Conservation (phyloP, 2,113 vertebrate genomes). For the Lepisosteus oculatus region DNA sequence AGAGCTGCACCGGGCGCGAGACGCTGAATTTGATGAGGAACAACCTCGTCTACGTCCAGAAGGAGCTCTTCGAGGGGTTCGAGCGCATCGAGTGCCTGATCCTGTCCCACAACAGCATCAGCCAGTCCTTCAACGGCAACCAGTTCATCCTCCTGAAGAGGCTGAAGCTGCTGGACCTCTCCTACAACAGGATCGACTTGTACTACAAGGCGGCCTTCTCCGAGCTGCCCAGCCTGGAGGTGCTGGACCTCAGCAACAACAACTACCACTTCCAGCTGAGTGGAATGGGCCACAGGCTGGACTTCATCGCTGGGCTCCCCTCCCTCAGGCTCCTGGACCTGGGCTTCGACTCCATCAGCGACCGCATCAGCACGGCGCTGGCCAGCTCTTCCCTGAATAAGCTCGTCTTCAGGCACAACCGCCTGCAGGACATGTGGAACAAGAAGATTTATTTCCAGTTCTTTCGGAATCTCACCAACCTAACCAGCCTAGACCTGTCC, state of each 20-base stretch:
- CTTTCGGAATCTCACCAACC: slow-evolving; percentile 34
- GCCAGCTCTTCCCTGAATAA: slow-evolving; percentile 22
- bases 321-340: slow-evolving; percentile 38
- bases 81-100: slow-evolving; percentile 37
- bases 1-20: background rate
- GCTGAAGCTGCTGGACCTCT: slow-evolving; percentile 41
- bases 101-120: slow-evolving; percentile 42
- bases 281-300: slow-evolving; percentile 47
- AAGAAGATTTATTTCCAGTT: slow-evolving; percentile 43
- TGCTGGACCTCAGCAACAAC: slow-evolving; percentile 50
- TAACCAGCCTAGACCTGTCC: slow-evolving; percentile 41
- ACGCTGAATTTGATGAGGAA: slow-evolving; percentile 45
- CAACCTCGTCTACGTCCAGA: slow-evolving; percentile 35
- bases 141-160: slow-evolving; percentile 34
- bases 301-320: slow-evolving; percentile 31
- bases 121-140: slow-evolving; percentile 33
- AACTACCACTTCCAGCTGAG: slow-evolving; percentile 46
- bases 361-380: slow-evolving; percentile 34
- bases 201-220: slow-evolving; percentile 38
- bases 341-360: slow-evolving; percentile 39
- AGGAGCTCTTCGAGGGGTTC: slow-evolving; percentile 31
- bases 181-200: slow-evolving; percentile 52
- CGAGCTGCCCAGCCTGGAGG: slow-evolving; percentile 24
- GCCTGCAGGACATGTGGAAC: slow-evolving; percentile 42
- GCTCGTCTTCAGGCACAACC: slow-evolving; percentile 46